Conservation (phyloP, 2,888 invertebrate species). For the Parnassius glacialis region DNA sequence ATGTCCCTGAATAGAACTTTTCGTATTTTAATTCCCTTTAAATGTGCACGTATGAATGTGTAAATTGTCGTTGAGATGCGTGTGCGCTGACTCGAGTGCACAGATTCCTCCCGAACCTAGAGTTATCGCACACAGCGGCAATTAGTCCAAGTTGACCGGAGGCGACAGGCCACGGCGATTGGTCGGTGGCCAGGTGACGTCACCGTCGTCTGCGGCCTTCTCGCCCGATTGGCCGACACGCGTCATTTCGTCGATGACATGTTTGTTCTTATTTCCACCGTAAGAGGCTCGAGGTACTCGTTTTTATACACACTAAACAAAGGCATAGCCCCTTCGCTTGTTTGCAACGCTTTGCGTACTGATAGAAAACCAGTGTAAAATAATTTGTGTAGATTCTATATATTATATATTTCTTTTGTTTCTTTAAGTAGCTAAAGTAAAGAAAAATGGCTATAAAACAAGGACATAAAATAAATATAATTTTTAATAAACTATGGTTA, state of each 20-base stretch:
- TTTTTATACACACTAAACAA: slow-evolving; percentile 58
- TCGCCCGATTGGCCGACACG: slow-evolving; percentile 80
- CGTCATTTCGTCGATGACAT: slow-evolving; percentile 80
- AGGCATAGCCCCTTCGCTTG: slow-evolving; percentile 46
- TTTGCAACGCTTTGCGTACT: slow-evolving; percentile 28
- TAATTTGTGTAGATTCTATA: neutral
- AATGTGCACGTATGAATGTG: slow-evolving; percentile 3
- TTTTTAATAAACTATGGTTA: too few species aligned
- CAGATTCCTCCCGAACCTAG: slow-evolving; percentile 69
- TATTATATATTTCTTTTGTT: too few species aligned
- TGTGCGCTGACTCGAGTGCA: slow-evolving; percentile 66
- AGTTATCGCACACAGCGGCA: slow-evolving; percentile 79
- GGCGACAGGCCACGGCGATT: slow-evolving; percentile 71
- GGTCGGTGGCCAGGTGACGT: slow-evolving; percentile 71
- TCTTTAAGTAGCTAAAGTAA: too few species aligned
- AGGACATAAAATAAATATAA: too few species aligned
- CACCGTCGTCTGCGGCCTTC: slow-evolving; percentile 77
- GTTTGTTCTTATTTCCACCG: slow-evolving; percentile 79
- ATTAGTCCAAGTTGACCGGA: slow-evolving; percentile 80
- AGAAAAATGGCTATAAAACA: too few species aligned
- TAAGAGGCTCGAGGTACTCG: slow-evolving; percentile 70
- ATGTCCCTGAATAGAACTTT: neutral
- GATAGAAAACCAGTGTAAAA: slow-evolving; percentile 5
- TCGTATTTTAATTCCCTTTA: slow-evolving; percentile 6
- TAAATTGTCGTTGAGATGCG: slow-evolving; percentile 32